Conservation (phyloP, 2,113 vertebrate species). For the Rhynchopsitta pachyrhyncha region DNA sequence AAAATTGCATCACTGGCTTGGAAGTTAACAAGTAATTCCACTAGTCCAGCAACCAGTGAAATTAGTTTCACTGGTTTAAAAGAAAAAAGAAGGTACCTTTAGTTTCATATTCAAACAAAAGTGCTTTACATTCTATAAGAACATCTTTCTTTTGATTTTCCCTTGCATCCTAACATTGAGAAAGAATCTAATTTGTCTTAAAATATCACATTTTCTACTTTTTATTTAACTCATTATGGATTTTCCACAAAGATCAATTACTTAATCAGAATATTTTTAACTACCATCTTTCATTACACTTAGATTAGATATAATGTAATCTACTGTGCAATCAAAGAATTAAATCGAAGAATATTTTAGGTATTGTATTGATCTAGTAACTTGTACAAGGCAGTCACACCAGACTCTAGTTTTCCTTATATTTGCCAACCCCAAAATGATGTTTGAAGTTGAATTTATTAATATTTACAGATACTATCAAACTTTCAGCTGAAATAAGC, state of each 20-base stretch:
- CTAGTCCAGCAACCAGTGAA: neutral
- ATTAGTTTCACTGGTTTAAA: neutral
- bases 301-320: neutral
- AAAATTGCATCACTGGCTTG: neutral
- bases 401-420: neutral
- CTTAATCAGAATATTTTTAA: neutral
- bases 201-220: neutral
- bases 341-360: neutral
- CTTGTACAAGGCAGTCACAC: neutral
- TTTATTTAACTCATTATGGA: neutral
- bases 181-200: neutral
- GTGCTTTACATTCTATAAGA: neutral
- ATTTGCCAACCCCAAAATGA: neutral
- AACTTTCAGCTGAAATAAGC: neutral
- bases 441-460: neutral
- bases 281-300: neutral
- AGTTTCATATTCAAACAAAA: neutral
- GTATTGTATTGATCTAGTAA: neutral
- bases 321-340: neutral
- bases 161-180: neutral
- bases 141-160: neutral
- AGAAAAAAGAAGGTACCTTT: neutral
- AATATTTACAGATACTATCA: conserved; percentile 8
- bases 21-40: neutral
- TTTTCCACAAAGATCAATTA: neutral